Conservation (phyloP, 2,113 vertebrate genomes). For the Hydropotes inermis region DNA sequence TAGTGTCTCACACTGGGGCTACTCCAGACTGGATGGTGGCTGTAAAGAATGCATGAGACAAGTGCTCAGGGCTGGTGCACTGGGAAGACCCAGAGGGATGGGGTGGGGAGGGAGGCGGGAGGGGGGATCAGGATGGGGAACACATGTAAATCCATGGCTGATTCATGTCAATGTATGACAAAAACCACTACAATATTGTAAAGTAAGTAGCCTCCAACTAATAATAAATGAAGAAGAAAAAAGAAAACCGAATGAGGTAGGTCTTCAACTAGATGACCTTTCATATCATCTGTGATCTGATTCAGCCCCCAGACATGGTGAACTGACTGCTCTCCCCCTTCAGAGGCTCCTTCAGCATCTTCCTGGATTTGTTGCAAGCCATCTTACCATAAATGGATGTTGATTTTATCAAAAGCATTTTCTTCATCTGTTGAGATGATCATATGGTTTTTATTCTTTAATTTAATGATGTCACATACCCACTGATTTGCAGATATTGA, state of each 20-base stretch:
- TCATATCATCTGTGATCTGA: neutral
- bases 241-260: neutral
- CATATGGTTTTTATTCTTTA: neutral
- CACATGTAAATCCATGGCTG: too few species aligned
- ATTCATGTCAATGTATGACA: too few species aligned
- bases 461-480: neutral
- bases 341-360: neutral
- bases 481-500: neutral
- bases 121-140: too few species aligned
- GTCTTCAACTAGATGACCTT: neutral
- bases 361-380: neutral
- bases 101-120: too few species aligned
- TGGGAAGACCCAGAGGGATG: too few species aligned
- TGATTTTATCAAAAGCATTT: neutral
- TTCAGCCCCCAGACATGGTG: neutral
- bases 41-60: neutral
- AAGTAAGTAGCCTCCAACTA: too few species aligned
- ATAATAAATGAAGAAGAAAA: too few species aligned
- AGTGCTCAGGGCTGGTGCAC: too few species aligned
- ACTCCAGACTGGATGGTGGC: neutral
- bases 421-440: neutral
- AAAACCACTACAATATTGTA: too few species aligned
- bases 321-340: neutral
- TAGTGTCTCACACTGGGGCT: neutral
- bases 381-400: neutral